These are phyloP conservation scores for Chionis minor DNA, from an alignment of 2,113 vertebrate species.

Conservation along the genomic window DNA sequence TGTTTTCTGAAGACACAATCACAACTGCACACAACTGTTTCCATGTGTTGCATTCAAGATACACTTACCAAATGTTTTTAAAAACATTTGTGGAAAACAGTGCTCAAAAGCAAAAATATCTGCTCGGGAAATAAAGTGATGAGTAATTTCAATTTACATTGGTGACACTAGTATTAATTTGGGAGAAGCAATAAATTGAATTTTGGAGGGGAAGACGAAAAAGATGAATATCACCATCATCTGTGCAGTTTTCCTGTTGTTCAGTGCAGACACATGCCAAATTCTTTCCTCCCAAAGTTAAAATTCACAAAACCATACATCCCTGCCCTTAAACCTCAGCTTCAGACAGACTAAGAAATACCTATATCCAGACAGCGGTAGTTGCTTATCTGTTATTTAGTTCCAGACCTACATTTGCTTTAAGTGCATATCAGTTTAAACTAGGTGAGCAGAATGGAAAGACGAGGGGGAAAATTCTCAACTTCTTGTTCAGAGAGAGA, in stretches of 20 bases:
- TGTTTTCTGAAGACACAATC: neutral
- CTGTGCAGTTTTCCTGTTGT: neutral
- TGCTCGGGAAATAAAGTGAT: neutral
- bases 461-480: neutral
- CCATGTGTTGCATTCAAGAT: neutral
- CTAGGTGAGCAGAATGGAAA: neutral
- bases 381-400: neutral
- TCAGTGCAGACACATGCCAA: rapidly evolving
- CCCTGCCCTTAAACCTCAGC: neutral
- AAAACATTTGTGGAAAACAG: neutral
- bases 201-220: neutral
- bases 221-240: neutral
- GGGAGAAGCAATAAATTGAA: neutral
- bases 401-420: neutral
- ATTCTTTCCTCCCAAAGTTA: neutral
- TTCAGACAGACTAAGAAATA: neutral
- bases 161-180: neutral
- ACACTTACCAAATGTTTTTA: neutral
- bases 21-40: neutral
- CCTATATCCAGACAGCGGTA: neutral
- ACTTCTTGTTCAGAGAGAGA: neutral
- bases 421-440: neutral
- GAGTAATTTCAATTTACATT: neutral
- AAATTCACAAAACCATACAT: neutral
- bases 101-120: neutral